Evolutionary conservation across 2,888 invertebrate species (phyloP).

Genomic region (Oegoconia quadripuncta): DNA sequence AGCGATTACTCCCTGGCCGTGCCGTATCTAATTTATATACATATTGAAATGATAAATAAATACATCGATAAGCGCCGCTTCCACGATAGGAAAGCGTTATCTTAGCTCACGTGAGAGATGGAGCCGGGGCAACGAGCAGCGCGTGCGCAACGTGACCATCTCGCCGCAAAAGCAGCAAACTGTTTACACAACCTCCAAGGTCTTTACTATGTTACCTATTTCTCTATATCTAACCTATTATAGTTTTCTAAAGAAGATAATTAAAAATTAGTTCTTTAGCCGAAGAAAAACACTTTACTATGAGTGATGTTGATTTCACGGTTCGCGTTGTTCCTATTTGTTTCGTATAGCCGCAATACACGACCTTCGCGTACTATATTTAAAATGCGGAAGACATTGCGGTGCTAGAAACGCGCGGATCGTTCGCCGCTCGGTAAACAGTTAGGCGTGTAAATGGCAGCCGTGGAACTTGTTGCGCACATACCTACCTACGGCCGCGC

Average conservation of each 20-base stretch:
- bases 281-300: not conserved
- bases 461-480: conserved; percentile 34
- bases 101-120: conserved; percentile 44
- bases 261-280: no score
- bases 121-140: no score
- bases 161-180: conserved; percentile 27
- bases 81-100: conserved; percentile 15
- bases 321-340: conserved; percentile 44
- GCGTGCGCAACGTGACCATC: conserved; percentile 48
- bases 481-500: conserved; percentile 8
- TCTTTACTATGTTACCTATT: conserved; percentile 32
- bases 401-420: conserved; percentile 57
- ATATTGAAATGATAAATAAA: conserved; percentile 20
- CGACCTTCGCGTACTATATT: conserved; percentile 74
- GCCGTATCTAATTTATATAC: conserved; percentile 34
- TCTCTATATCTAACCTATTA: conserved; percentile 12
- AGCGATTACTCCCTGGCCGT: not conserved
- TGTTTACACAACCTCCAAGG: conserved; percentile 38
- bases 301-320: conserved; percentile 38
- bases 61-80: conserved; percentile 22
- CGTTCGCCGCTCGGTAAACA: conserved; percentile 55
- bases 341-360: conserved; percentile 29
- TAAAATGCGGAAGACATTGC: conserved; percentile 73
- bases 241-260: no score
- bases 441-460: conserved; percentile 56